phyloP scores from a whole-genome alignment of 2,797 vertebrate species.

The Cossypha heuglini region DNA sequence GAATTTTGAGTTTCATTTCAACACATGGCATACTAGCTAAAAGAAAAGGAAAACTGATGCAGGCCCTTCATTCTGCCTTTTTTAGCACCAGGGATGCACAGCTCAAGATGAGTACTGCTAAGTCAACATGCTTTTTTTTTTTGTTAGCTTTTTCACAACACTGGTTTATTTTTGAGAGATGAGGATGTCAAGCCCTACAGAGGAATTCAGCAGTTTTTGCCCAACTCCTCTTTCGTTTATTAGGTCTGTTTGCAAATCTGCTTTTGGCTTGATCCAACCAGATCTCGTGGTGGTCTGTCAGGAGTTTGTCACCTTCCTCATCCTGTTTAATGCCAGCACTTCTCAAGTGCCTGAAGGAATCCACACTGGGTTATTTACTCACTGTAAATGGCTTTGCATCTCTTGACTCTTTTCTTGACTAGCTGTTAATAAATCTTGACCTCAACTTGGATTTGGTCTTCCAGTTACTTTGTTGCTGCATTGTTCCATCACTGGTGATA shows the following conservation, averaged over 20 bases:
- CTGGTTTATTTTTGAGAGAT: neutral
- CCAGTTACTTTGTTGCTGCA: neutral
- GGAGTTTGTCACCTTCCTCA: neutral
- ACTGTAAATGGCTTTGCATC: neutral
- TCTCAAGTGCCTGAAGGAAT: neutral
- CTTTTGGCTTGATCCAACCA: neutral
- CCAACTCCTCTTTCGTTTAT: neutral
- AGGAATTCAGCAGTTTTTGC: neutral
- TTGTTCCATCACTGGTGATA: rapidly evolving
- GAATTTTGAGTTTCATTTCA: neutral
- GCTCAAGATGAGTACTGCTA: neutral
- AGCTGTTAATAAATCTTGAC: neutral
- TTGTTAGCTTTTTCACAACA: neutral
- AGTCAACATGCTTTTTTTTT: neutral
- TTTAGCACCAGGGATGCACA: neutral
- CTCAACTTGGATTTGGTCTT: neutral
- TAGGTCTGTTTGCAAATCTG: neutral
- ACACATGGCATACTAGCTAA: neutral
- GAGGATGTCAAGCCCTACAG: neutral
- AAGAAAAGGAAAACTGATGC: neutral
- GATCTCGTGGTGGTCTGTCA: neutral
- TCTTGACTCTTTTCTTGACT: neutral
- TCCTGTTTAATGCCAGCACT: neutral
- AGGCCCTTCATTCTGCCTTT: neutral
- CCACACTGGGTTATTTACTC: neutral